A percentile compares a stretch with the other conserved stretches of the same genome.
Evolutionary conservation across 2,797 vertebrate genomes (phyloP).

Genomic region (Fundulus diaphanus): DNA sequence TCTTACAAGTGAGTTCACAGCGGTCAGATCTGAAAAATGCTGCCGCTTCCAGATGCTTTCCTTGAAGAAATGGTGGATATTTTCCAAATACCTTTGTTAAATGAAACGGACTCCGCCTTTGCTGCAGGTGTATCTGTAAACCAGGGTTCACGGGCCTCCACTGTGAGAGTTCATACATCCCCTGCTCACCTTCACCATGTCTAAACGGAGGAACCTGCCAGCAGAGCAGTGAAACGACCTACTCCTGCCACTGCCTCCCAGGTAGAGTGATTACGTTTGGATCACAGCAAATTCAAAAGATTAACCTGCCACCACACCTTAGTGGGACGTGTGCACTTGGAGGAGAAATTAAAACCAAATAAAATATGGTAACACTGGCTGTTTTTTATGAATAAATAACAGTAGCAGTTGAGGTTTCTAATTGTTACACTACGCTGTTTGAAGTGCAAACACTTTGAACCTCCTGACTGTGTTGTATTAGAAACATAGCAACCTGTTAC

Average conservation of each 20-base stretch:
- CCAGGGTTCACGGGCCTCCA: slow-evolving; percentile 85
- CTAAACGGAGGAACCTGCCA: slow-evolving; percentile 93
- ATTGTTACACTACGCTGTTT: slow-evolving; percentile 64
- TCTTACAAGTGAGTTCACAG: slow-evolving; percentile 77
- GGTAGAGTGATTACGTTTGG: slow-evolving; percentile 69
- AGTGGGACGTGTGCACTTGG: not conserved
- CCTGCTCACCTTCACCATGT: slow-evolving; percentile 90
- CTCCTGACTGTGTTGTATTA: slow-evolving; percentile 37
- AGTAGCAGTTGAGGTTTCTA: slow-evolving; percentile 18
- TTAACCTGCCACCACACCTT: not conserved
- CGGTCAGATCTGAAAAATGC: not conserved
- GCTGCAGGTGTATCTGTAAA: slow-evolving; percentile 81
- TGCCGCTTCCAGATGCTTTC: not conserved
- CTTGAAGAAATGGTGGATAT: not conserved
- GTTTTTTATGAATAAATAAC: slow-evolving; percentile 16
- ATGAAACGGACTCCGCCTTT: slow-evolving; percentile 13
- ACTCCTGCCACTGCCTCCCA: slow-evolving; percentile 92
- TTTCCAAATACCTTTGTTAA: not conserved
- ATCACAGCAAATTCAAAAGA: not conserved
- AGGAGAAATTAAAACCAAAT: not conserved
- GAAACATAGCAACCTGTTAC: slow-evolving; percentile 35
- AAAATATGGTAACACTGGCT: not conserved
- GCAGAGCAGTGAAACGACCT: slow-evolving; percentile 85
- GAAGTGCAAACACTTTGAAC: slow-evolving; percentile 61
- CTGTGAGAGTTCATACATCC: slow-evolving; percentile 87